Percentiles rank a stretch among this genome's conserved stretches.
Evolutionary conservation across 2,797 vertebrate genomes (phyloP).

Genomic region (Gymnodraco acuticeps): DNA sequence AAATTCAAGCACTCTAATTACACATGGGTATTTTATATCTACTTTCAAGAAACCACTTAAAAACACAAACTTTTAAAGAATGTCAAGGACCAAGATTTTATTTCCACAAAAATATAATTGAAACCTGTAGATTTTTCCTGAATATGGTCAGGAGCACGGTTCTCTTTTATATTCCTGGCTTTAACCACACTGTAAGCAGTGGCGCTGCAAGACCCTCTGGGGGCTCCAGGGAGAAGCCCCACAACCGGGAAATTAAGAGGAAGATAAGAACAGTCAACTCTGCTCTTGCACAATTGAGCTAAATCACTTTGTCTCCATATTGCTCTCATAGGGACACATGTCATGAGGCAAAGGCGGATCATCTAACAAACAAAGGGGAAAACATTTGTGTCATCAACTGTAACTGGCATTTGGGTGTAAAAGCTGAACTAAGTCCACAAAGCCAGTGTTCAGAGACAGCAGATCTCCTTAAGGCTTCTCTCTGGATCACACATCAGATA

Average conservation of each 20-base stretch:
- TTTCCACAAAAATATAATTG: neutral
- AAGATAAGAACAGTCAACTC: neutral
- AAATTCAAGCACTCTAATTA: no score
- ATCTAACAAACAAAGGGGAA: neutral
- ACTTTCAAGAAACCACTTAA: no score
- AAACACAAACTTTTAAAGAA: no score
- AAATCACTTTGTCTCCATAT: slow-evolving; percentile 11
- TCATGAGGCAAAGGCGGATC: neutral
- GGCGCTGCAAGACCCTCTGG: no score
- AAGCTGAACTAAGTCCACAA: no score
- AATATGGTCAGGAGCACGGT: neutral
- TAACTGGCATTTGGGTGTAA: no score
- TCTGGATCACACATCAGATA: slow-evolving; percentile 3
- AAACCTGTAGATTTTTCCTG: slow-evolving; percentile 2
- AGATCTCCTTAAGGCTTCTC: neutral
- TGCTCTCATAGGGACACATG: slow-evolving; percentile 10
- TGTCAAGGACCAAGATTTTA: no score
- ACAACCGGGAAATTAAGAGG: neutral
- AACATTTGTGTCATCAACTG: no score
- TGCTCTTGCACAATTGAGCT: slow-evolving; percentile 6
- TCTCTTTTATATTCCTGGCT: neutral
- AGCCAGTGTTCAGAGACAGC: neutral
- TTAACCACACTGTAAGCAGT: neutral
- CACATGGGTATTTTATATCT: no score
- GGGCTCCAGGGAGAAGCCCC: no score